Base-by-base conservation (phyloP, 2,797 vertebrate species). In the Coregonus suidteri region DNA sequence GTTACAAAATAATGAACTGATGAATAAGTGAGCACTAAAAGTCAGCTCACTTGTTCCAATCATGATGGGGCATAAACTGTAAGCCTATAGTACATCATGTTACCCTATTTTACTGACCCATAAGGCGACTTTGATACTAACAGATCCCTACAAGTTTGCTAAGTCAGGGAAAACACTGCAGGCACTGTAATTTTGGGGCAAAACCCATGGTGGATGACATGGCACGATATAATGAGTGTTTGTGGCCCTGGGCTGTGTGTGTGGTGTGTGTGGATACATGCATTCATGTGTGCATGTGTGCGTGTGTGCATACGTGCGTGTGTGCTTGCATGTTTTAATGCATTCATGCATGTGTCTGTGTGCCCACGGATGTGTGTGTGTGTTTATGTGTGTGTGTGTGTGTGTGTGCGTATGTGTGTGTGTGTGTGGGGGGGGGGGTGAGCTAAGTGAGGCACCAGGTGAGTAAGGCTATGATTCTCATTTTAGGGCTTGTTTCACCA, bases 141-240 rank as follows among this genome's bases (percentile, higher is more conserved):
- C 89, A 88, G 77, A 89, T 84, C 89, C 86, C 90, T 92, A 91
- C 86, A 90, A 34, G 83, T 85, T 88, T 88, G 90, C 87, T 72
- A 76, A 88, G 89, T 92, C 87, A 90, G 89, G 84, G 84, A 87
- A 92, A 92, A 92, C 85, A 88, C 89, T 85, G 6, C 79, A 75
- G 87, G 90, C 79, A 71, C 86, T 87, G 83, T 90, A 84, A 92
- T 91, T 93, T 87, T 82, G 81, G 83, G 88, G 80, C 80, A 85
- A 89, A 90, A 93, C 87, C 90, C 87, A 85, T 78, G 74, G 82
- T 74, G 67, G 85, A 90, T 91, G 91, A 92, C 91, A 88, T 83
- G 84, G 84, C 79, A 76, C 68, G 80, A 88, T 80, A 87, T 92
- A 93, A 92, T 93, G 89, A 90, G 84, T 90, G 86, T 91, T 91